A percentile compares a stretch with the other conserved stretches of the same genome.
These are phyloP conservation scores for Chelidonichthys spinosus DNA, from an alignment of 2,797 vertebrate genomes.

Conservation along the genomic window DNA sequence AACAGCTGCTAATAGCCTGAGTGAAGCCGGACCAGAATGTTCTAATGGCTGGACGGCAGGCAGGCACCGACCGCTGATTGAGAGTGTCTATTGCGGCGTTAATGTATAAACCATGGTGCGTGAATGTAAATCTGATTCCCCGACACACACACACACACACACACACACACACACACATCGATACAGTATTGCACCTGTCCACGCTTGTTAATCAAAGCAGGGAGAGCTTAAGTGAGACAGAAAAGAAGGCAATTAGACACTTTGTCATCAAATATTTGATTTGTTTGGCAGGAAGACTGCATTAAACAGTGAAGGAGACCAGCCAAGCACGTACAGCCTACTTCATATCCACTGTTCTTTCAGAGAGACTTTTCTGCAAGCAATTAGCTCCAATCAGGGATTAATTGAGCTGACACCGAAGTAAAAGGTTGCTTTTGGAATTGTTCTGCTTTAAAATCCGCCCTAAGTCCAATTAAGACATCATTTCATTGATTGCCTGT, in stretches of 20 bases:
- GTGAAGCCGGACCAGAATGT: constrained; percentile 68
- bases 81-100: constrained; percentile 38
- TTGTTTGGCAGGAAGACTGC: constrained; percentile 71
- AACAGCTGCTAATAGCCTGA: constrained; percentile 75
- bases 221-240: constrained; percentile 54
- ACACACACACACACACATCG: constrained; percentile 15
- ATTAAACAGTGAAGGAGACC: constrained; percentile 58
- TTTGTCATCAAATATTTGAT: constrained; percentile 79
- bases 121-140: constrained; percentile 58
- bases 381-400: constrained; percentile 85
- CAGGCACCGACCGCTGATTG: constrained; percentile 52
- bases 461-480: constrained; percentile 80
- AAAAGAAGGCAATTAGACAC: constrained; percentile 76
- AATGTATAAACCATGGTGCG: constrained; percentile 48
- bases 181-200: constrained; percentile 59
- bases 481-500: constrained; percentile 66
- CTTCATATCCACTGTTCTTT: constrained; percentile 71
- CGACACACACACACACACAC: too few species aligned
- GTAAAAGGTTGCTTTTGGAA: constrained; percentile 68
- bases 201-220: constrained; percentile 67
- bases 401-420: constrained; percentile 84
- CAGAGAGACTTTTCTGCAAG: constrained; percentile 71
- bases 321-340: constrained; percentile 60
- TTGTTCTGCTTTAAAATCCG: constrained; percentile 67
- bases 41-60: constrained; percentile 70